Evolutionary conservation across 2,888 invertebrate species (phyloP).

Genomic region (Nomada goodeniana): DNA sequence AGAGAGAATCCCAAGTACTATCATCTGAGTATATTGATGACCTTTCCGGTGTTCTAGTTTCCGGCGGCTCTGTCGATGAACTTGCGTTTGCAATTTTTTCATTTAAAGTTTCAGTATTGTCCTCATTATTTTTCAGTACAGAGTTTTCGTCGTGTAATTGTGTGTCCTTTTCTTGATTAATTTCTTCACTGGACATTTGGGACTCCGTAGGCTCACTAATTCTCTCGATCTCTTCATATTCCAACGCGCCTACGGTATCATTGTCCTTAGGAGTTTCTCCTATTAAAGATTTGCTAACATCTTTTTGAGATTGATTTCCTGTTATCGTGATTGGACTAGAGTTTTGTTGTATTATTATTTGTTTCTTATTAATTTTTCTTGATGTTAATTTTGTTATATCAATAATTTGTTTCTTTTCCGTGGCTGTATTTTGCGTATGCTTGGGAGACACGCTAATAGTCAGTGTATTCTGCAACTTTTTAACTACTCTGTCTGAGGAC

Average conservation of each 20-base stretch:
- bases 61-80: not conserved
- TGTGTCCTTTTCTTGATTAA: not conserved
- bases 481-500: conserved; percentile 7
- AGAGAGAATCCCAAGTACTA: conserved; percentile 76
- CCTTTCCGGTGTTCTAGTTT: conserved; percentile 37
- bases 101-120: not conserved
- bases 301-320: not conserved
- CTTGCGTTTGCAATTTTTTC: not conserved
- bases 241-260: not conserved
- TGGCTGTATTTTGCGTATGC: not conserved
- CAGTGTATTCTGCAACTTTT: conserved; percentile 25
- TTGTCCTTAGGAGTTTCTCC: not conserved
- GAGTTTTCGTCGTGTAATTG: not conserved
- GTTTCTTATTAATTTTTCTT: not conserved
- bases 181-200: not conserved
- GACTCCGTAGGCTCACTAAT: not conserved
- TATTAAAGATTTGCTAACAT: not conserved
- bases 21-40: conserved; percentile 80
- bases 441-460: not conserved
- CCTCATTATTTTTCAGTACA: not conserved
- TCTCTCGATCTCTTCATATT: not conserved
- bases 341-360: not conserved
- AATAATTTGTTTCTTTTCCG: conserved; percentile 22
- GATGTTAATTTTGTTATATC: conserved; percentile 12
- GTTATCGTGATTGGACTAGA: not conserved